Percentiles rank a stretch among this genome's conserved stretches.
phyloP scores from a whole-genome alignment of 2,888 invertebrate species.

The Dione vanillae region DNA sequence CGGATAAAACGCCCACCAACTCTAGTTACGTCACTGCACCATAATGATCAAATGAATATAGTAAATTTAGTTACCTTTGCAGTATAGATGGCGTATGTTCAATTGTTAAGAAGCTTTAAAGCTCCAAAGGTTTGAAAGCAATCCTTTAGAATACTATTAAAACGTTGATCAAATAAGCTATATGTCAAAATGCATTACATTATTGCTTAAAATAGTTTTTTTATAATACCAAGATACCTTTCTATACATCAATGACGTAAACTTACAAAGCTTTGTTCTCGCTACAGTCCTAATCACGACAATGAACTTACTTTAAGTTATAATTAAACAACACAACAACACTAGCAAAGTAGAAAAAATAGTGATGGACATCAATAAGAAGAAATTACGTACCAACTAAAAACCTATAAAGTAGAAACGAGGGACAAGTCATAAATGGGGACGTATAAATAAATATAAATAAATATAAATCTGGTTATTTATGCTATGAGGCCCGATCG shows the following conservation, averaged over 20 bases:
- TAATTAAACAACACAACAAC: background rate
- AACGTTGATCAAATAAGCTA: too few relatives aligned
- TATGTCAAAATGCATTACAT: too few relatives aligned
- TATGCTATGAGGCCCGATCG: conserved; percentile 65
- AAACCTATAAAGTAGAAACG: conserved; percentile 52
- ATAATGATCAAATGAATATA: too few relatives aligned
- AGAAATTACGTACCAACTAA: conserved; percentile 38
- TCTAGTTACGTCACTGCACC: too few relatives aligned
- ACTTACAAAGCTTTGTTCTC: background rate
- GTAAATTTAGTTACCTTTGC: too few relatives aligned
- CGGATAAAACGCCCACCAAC: too few relatives aligned
- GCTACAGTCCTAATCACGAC: background rate
- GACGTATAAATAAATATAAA: conserved; percentile 67
- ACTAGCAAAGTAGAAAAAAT: background rate
- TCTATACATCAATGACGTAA: background rate
- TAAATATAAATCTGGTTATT: conserved; percentile 70
- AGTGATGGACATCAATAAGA: conserved; percentile 31
- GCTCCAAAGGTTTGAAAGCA: too few relatives aligned
- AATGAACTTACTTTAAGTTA: background rate
- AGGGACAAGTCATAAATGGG: conserved; percentile 47
- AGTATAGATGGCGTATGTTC: too few relatives aligned
- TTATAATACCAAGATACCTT: too few relatives aligned
- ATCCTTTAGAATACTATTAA: too few relatives aligned
- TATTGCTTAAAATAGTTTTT: too few relatives aligned
- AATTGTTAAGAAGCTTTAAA: too few relatives aligned